These are phyloP conservation scores for Pteria penguin DNA, from an alignment of 2,888 invertebrate species.

Conservation along the genomic window DNA sequence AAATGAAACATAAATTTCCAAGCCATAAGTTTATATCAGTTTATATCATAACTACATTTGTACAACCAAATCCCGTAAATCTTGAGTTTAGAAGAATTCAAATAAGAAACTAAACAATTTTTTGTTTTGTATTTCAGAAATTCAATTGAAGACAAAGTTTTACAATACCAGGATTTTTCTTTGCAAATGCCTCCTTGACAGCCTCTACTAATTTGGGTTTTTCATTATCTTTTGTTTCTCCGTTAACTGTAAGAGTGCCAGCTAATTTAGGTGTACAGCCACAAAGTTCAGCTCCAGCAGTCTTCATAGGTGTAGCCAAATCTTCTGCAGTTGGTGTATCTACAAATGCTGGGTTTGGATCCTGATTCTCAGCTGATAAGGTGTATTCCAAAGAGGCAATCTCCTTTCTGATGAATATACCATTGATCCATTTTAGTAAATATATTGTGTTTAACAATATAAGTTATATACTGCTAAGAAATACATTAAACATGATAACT, in stretches of 20 bases:
- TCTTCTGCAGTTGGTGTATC: slow-evolving; percentile 43
- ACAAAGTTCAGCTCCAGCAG: slow-evolving; percentile 51
- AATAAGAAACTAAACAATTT: background rate
- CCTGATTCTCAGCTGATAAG: slow-evolving; percentile 49
- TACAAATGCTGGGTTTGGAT: slow-evolving; percentile 53
- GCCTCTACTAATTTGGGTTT: slow-evolving; percentile 47
- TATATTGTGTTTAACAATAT: too few species aligned
- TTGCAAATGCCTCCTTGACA: slow-evolving; percentile 51
- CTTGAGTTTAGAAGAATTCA: too few species aligned
- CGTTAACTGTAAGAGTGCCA: slow-evolving; percentile 53
- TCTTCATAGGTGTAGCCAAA: slow-evolving; percentile 41
- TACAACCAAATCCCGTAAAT: too few species aligned
- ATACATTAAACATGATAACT: too few species aligned
- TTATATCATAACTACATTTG: too few species aligned
- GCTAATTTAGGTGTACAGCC: slow-evolving; percentile 55
- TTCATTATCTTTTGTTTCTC: slow-evolving; percentile 50
- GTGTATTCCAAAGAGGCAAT: slow-evolving; percentile 56
- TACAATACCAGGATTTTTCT: slow-evolving; percentile 53
- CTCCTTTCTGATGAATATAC: slow-evolving; percentile 42
- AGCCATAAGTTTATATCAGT: too few species aligned
- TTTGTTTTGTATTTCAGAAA: background rate
- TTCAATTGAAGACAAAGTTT: too few species aligned
- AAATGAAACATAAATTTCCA: too few species aligned
- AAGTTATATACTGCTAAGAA: too few species aligned
- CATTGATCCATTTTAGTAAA: too few species aligned